phyloP scores from a whole-genome alignment of 2,113 vertebrate species.

The Urocynchramus pylzowi region DNA sequence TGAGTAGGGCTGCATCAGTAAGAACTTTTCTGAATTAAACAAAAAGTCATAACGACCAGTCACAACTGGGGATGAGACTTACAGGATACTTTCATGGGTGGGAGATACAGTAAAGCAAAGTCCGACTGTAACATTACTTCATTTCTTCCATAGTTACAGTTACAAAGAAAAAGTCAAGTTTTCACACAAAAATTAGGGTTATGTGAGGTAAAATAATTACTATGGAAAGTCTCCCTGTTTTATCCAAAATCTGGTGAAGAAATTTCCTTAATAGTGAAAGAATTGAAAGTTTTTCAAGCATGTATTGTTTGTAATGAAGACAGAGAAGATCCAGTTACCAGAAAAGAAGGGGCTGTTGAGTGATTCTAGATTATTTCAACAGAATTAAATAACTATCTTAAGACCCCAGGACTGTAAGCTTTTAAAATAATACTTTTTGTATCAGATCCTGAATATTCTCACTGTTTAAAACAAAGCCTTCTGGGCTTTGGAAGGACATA shows the following conservation, averaged over 20 bases:
- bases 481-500: not conserved
- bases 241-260: not conserved
- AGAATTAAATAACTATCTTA: not conserved
- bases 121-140: fast-evolving
- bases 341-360: not conserved
- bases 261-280: not conserved
- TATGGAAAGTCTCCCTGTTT: not conserved
- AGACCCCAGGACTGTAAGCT: not conserved
- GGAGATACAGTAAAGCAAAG: not conserved
- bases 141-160: not conserved
- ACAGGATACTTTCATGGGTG: not conserved
- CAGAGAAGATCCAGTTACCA: not conserved
- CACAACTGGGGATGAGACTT: not conserved
- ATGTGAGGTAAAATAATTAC: not conserved
- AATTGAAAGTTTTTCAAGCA: not conserved
- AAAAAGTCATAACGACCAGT: not conserved
- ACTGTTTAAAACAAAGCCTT: not conserved
- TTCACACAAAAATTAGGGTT: not conserved
- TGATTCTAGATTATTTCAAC: not conserved
- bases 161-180: not conserved
- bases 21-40: not conserved
- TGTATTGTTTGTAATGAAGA: not conserved
- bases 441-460: not conserved
- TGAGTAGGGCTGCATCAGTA: not conserved
- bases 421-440: not conserved